Conservation (phyloP, 2,888 invertebrate species). For the Cataglyphis rosenhaueri region DNA sequence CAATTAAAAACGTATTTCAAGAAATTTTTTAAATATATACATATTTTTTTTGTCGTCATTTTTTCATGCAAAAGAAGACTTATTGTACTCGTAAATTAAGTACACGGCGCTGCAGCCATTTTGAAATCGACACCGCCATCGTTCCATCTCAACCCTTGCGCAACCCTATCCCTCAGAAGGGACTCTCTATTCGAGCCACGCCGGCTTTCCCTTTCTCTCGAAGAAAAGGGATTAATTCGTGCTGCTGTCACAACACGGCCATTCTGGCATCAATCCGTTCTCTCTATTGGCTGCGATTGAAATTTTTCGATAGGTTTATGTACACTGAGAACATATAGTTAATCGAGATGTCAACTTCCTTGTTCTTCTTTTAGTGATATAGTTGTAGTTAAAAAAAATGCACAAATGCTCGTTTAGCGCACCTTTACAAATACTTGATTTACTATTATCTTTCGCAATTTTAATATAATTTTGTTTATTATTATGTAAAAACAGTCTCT, state of each 20-base stretch:
- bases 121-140: slow-evolving; percentile 81
- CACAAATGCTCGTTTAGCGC: not conserved
- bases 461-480: not conserved
- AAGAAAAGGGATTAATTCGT: slow-evolving; percentile 76
- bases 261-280: slow-evolving; percentile 81
- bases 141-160: slow-evolving; percentile 75
- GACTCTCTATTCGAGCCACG: slow-evolving; percentile 63
- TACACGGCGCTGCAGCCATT: slow-evolving; percentile 74
- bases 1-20: not conserved
- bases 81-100: not conserved
- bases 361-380: not conserved
- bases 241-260: slow-evolving; percentile 81
- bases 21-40: not conserved
- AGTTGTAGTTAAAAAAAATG: not conserved
- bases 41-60: not conserved
- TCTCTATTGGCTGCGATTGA: slow-evolving; percentile 72
- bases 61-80: not conserved
- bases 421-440: not conserved
- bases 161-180: slow-evolving; percentile 77
- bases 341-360: slow-evolving; percentile 43
- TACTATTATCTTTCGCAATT: not conserved
- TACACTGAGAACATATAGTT: slow-evolving; percentile 12
- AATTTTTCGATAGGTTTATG: slow-evolving; percentile 44
- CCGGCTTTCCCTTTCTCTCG: slow-evolving; percentile 73
- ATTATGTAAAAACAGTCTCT: not conserved